These are phyloP conservation scores for Dryococelus australis DNA, from an alignment of 2,888 invertebrate species.

Conservation along the genomic window DNA sequence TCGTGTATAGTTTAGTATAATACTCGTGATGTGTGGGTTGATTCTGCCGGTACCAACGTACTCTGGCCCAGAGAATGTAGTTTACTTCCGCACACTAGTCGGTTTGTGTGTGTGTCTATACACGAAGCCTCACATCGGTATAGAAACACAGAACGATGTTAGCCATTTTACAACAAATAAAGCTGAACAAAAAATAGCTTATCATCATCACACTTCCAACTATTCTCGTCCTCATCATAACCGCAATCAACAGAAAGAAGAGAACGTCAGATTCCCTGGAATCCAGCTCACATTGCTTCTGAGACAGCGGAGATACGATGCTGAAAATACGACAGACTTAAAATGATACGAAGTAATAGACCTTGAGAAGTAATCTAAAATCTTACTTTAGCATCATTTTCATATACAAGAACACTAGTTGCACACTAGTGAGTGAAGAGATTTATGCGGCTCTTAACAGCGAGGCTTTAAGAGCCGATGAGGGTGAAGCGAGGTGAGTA, in stretches of 20 bases:
- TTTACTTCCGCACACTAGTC: conserved; percentile 81
- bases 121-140: conserved; percentile 83
- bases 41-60: conserved; percentile 93
- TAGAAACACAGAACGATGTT: conserved; percentile 93
- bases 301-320: conserved; percentile 70
- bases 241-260: conserved; percentile 92
- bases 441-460: too few species aligned
- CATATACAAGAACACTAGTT: too few species aligned
- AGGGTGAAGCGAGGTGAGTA: too few species aligned
- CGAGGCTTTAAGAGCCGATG: too few species aligned
- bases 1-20: conserved; percentile 82
- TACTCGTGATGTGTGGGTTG: conserved; percentile 81
- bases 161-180: conserved; percentile 94
- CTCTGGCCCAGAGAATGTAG: conserved; percentile 87
- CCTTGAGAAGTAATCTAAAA: too few species aligned
- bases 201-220: conserved; percentile 89
- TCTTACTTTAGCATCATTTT: too few species aligned
- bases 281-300: conserved; percentile 82
- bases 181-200: conserved; percentile 91
- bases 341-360: too few species aligned
- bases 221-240: conserved; percentile 93
- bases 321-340: conserved; percentile 86
- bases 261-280: conserved; percentile 94
- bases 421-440: too few species aligned
- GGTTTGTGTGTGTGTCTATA: conserved; percentile 74